Percentiles rank a stretch among this genome's conserved stretches.
Conservation (phyloP, 2,888 invertebrate genomes). For the Leucophenga montana region DNA sequence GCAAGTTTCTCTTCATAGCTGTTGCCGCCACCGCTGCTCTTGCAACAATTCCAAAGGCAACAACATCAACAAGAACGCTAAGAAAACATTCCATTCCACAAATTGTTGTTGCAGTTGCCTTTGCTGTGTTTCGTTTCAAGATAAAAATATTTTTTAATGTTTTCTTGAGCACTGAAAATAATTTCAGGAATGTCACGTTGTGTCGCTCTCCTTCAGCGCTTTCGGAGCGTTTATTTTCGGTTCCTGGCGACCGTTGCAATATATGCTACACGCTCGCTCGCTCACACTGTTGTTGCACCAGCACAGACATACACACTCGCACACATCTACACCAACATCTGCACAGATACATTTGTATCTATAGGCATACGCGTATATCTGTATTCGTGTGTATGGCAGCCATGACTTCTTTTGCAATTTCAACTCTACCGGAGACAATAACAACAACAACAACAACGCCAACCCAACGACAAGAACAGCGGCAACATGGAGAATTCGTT, state of each 20-base stretch:
- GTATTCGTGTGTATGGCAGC: slow-evolving; percentile 48
- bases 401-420: slow-evolving; percentile 31
- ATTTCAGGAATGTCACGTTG: slow-evolving; percentile 67
- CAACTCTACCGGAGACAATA: not conserved
- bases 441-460: not conserved
- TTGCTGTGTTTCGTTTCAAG: slow-evolving; percentile 53
- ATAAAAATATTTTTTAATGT: slow-evolving; percentile 64
- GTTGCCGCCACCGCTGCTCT: not conserved
- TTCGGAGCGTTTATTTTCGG: slow-evolving; percentile 55
- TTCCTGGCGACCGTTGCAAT: slow-evolving; percentile 40
- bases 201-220: slow-evolving; percentile 38
- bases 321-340: too few species aligned
- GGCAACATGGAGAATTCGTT: slow-evolving; percentile 18
- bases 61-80: slow-evolving; percentile 43
- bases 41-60: not conserved
- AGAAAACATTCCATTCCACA: slow-evolving; percentile 50
- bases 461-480: slow-evolving; percentile 2
- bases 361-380: too few species aligned
- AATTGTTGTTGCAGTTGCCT: slow-evolving; percentile 37
- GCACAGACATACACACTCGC: not conserved
- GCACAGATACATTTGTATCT: not conserved
- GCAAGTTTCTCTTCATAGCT: too few species aligned
- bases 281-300: not conserved
- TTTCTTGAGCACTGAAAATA: slow-evolving; percentile 66
- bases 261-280: not conserved